phyloP scores from a whole-genome alignment of 2,888 invertebrate genomes.

The Acanthosepion esculentum region DNA sequence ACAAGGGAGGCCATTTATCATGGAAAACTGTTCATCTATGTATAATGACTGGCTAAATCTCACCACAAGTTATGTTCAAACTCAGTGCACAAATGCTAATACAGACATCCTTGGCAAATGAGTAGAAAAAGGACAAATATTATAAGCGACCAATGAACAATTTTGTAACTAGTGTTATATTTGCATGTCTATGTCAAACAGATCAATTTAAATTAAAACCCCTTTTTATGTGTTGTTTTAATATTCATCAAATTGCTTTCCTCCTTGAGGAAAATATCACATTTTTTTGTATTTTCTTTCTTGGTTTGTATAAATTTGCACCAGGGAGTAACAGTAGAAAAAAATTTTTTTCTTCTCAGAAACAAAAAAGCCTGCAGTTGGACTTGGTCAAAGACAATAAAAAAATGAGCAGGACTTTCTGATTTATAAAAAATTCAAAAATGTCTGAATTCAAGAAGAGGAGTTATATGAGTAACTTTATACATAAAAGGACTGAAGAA shows the following conservation, averaged over 20 bases:
- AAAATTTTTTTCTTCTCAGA: background rate
- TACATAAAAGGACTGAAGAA: background rate
- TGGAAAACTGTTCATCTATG: background rate
- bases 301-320: background rate
- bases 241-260: constrained; percentile 6
- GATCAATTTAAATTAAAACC: background rate
- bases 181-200: background rate
- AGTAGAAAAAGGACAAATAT: background rate
- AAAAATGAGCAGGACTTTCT: background rate
- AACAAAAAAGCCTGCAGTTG: background rate
- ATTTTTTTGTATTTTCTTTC: background rate
- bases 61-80: background rate
- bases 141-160: background rate
- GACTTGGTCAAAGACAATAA: background rate
- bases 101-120: background rate
- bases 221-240: background rate
- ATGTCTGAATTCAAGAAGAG: background rate
- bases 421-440: background rate
- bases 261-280: constrained; percentile 21
- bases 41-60: background rate
- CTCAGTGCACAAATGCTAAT: background rate
- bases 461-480: background rate
- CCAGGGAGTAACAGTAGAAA: background rate
- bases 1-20: background rate
- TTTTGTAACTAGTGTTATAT: background rate